Base-by-base conservation (phyloP, 1,140 invertebrate genomes). In the Bombyx mandarina region DNA sequence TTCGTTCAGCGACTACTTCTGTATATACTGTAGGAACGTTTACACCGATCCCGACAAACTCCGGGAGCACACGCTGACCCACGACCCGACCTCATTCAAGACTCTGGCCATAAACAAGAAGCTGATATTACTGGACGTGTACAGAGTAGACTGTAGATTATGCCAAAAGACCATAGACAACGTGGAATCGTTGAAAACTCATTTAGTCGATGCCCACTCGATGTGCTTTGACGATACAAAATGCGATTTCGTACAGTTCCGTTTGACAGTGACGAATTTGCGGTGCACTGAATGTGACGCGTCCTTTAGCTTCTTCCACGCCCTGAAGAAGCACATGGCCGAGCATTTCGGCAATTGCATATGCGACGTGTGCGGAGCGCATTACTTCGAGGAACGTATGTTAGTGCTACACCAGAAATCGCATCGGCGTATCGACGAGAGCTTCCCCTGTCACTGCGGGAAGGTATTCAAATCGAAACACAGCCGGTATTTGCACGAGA, bases 351-450 rank as follows among this genome's bases (percentile, higher is more conserved):
- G 82, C 1, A 78, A 73, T 1, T 79, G 75, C 10, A 77, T 83
- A 3, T 86, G 82, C 18, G 80, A 86, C 60, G 52, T 77, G 0
- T 86, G 82, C 54, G 82, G 82, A 0, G 80, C 82, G 0, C 80
- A 83, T 67, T 85, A 85, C 54, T 85, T 85, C 48, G 75, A 82
- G 52, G 79, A 85, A 12, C 49, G 82, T 5, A 85, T 85, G 82
- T 57, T 85, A 3, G 8, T 74, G 1, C 42, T 82, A 2, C 82
- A 85, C 52, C 77, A 80, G 55, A 80, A 75, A 43, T 74, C 75
- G 0, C 82, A 86, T 56, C 66, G 77, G 42, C 62, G 58, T 6
- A 50, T 63, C 0, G 72, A 78, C 0, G 71, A 81, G 51, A 66
- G 56, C 0, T 82, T 65, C 55, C 60, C 68, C 2, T 86, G 83